Evolutionary conservation across 2,797 vertebrate species (phyloP), one percentile per base, ranked within the genome.

Genomic region (Sciurus carolinensis): DNA sequence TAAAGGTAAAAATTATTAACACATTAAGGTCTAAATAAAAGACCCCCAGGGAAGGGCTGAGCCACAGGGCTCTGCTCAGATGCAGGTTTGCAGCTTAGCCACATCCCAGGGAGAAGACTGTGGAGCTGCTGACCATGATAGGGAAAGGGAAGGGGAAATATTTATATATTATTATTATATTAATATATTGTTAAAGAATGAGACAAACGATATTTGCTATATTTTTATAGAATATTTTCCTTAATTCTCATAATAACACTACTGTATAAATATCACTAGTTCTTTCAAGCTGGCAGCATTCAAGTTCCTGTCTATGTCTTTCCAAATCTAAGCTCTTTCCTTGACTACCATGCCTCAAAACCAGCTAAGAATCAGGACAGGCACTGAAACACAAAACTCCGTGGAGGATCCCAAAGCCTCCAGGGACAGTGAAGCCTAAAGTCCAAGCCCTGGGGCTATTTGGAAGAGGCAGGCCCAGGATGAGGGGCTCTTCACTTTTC

Each of bases 21-120:
- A 87, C 52, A 17, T 75, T 50, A n/a, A 18, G 7, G 30, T 81
- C 62, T 85, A 90, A 94, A 83, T 47, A 42, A 87, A 73, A 93
- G 66, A 67, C 20, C 3, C 24, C 20, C 15, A 4, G 39, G 44
- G 28, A 95, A 72, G 54, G 26, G 28, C 13, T 36, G 3, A 2
- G 57, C 59, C 75, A 6, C 79, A 66, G 76, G 47, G 11, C 33
- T 66, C 57, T 13, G 18, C 73, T 44, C 18, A 7, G 42, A 20
- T 28, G 12, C 36, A 81, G 50, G n/a, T 13, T 22, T 33, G 3
- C 7, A 13, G 8, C 22, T 4, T 0, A 0, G 39, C 4, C 59
- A 7, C 5, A 28, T 57, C 71, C 11, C 17, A 11, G 7, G 13
- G 17, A 86, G 4, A 20, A 36, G 57, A 50, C 3, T 24, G 0